These are phyloP conservation scores for Drosophila santomea DNA, from an alignment of 1,140 invertebrate genomes.

Conservation along the genomic window DNA sequence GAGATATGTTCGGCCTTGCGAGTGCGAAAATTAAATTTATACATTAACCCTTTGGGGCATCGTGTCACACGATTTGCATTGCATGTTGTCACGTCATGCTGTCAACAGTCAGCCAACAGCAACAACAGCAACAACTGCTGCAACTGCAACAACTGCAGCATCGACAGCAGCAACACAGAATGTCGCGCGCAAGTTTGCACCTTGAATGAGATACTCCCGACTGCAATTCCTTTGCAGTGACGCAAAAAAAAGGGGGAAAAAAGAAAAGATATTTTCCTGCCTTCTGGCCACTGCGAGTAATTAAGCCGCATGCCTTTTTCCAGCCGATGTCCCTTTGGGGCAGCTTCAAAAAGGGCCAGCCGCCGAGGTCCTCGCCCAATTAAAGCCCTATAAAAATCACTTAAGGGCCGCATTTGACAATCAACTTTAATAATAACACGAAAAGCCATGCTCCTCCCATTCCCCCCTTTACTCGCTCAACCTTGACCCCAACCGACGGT, in stretches of 20 bases:
- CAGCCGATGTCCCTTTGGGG: slow-evolving; percentile 18
- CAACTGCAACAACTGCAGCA: slow-evolving; percentile 9
- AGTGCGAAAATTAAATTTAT: slow-evolving; percentile 74
- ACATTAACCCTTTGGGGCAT: slow-evolving; percentile 75
- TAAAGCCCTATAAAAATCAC: slow-evolving; percentile 80
- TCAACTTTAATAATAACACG: slow-evolving; percentile 79
- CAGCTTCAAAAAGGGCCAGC: slow-evolving; percentile 52
- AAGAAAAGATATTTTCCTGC: slow-evolving; percentile 33
- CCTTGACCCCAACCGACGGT: slow-evolving; percentile 64
- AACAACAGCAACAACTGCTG: slow-evolving; percentile 25
- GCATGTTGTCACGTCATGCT: slow-evolving; percentile 82
- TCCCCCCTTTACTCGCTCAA: slow-evolving; percentile 33
- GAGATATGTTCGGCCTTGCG: slow-evolving; percentile 56
- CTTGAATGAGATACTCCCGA: slow-evolving; percentile 35
- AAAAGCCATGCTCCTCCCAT: slow-evolving; percentile 8
- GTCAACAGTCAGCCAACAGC: slow-evolving; percentile 67
- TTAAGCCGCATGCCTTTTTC: slow-evolving; percentile 71
- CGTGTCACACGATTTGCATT: slow-evolving; percentile 80
- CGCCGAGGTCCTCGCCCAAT: slow-evolving; percentile 46
- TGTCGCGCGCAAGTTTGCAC: slow-evolving; percentile 57
- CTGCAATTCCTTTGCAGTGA: neutral
- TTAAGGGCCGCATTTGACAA: slow-evolving; percentile 76
- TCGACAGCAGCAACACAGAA: slow-evolving; percentile 40
- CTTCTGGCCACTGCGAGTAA: slow-evolving; percentile 68
- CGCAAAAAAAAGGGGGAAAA: neutral